Base-by-base conservation (phyloP, 1,140 invertebrate genomes). In the Acromyrmex charruanus region DNA sequence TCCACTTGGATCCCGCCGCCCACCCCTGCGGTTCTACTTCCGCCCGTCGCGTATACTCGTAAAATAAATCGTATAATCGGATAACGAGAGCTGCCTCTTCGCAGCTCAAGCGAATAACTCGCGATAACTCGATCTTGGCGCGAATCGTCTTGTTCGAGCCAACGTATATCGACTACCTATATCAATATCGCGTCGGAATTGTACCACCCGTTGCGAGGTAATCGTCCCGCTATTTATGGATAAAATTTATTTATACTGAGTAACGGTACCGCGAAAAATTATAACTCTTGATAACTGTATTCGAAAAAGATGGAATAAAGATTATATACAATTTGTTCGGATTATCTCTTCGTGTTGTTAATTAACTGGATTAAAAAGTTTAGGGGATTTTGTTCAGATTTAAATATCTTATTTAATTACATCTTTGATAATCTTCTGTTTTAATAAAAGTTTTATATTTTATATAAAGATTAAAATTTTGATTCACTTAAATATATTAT, bases 51-150 rank as follows among this genome's bases (percentile, higher is more conserved):
- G 31, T 66, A 85, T 72, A 89, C 65, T 92, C 90, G 88, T 92
- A 89, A 92, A 92, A 82, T 91, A 92, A 92, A 93, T 93, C 90
- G 82, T 55, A 88, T 91, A 93, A 93, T 91, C 89, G 88, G 88
- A 90, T 91, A 89, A 91, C 88, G 75, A 89, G 82, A 84, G 65
- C 74, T 58, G 63, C 72, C 80, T 81, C 80, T 68, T 77, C 51
- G 75, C 69, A 35, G 65, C 72, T 77, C 44, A 39, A 66, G 58
- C 68, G 80, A 85, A 88, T 85, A 88, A 89, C 74, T 61, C 77
- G 71, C 80, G 84, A 88, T 89, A 86, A 88, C 88, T 87, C 82
- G 74, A 86, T 80, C 53, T 63, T 44, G 69, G 39, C 18, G 55
- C 55, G 55, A 74, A 49, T 63, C 68, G 39, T 74, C 80, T 74